These are phyloP conservation scores for Polyodon spathula DNA, from an alignment of 2,113 vertebrate species.

Conservation along the genomic window DNA sequence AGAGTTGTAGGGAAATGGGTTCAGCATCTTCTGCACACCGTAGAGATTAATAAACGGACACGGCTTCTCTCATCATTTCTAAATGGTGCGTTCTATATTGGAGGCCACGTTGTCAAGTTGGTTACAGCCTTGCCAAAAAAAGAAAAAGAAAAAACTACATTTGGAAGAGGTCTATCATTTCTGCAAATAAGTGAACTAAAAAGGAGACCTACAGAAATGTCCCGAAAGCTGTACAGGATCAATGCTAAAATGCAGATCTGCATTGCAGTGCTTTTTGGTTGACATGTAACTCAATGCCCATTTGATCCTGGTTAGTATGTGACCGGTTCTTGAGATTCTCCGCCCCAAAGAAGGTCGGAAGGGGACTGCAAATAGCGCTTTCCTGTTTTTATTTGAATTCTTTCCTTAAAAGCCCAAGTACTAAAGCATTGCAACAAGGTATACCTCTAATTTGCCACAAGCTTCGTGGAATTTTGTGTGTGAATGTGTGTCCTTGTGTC, in stretches of 20 bases:
- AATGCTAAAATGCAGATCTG: conserved; percentile 54
- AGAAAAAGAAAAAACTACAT: conserved; percentile 15
- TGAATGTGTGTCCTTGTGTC: conserved; percentile 84
- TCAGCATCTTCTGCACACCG: conserved; percentile 39
- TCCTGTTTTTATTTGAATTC: conserved; percentile 47
- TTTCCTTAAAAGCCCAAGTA: conserved; percentile 65
- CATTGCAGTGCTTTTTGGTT: conserved; percentile 56
- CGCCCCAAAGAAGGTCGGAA: conserved; percentile 48
- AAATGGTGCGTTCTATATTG: conserved; percentile 67
- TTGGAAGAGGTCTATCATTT: conserved; percentile 50
- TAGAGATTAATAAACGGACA: conserved; percentile 52
- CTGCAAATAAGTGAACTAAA: conserved; percentile 35
- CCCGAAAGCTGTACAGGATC: conserved; percentile 34
- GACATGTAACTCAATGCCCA: conserved; percentile 53
- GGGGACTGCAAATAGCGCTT: conserved; percentile 48
- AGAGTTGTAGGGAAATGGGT: conserved; percentile 50
- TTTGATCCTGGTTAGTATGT: conserved; percentile 61
- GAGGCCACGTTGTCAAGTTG: conserved; percentile 40
- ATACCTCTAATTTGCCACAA: conserved; percentile 95
- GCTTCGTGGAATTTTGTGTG: conserved; percentile 75
- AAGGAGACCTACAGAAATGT: conserved; percentile 18
- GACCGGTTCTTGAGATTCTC: conserved; percentile 52
- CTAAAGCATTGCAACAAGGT: conserved; percentile 95
- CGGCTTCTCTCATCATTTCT: conserved; percentile 41
- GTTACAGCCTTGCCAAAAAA: conserved; percentile 72